Conservation (phyloP, 2,797 vertebrate species). For the Chelonia mydas region DNA sequence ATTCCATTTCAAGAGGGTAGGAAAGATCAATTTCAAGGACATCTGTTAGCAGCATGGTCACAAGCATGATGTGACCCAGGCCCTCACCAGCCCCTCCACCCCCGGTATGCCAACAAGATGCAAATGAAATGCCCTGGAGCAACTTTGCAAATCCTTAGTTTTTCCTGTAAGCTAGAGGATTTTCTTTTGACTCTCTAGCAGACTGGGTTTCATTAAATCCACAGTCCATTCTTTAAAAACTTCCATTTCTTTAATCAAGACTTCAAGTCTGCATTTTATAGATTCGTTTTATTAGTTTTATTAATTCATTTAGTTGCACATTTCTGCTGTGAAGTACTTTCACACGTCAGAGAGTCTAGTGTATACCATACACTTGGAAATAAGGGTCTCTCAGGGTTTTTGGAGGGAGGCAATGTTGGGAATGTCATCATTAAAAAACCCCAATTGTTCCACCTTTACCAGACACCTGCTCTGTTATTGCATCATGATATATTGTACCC, state of each 20-base stretch:
- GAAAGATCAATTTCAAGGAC: constrained; percentile 52
- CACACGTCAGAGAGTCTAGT: neutral
- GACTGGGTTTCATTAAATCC: constrained; percentile 5
- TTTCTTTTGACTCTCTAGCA: constrained; percentile 25
- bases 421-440: neutral
- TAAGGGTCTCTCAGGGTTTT: neutral
- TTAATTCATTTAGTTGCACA: neutral
- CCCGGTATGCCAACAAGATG: constrained; percentile 14
- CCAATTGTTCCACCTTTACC: neutral
- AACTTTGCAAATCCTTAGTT: constrained; percentile 45
- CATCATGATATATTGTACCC: neutral
- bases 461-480: neutral
- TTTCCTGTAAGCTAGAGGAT: neutral
- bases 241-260: neutral
- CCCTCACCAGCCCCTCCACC: neutral
- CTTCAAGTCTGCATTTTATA: constrained; percentile 37
- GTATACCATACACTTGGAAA: neutral
- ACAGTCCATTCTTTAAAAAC: neutral
- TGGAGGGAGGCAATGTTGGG: neutral
- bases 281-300: neutral
- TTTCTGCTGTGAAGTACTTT: constrained; percentile 47
- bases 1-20: constrained; percentile 63
- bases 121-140: constrained; percentile 28
- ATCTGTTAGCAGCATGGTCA: constrained; percentile 48
- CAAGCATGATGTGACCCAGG: neutral